Percentiles rank a stretch among this genome's conserved stretches.
phyloP scores from a whole-genome alignment of 2,888 invertebrate genomes.

The Pristionchus mayeri region DNA sequence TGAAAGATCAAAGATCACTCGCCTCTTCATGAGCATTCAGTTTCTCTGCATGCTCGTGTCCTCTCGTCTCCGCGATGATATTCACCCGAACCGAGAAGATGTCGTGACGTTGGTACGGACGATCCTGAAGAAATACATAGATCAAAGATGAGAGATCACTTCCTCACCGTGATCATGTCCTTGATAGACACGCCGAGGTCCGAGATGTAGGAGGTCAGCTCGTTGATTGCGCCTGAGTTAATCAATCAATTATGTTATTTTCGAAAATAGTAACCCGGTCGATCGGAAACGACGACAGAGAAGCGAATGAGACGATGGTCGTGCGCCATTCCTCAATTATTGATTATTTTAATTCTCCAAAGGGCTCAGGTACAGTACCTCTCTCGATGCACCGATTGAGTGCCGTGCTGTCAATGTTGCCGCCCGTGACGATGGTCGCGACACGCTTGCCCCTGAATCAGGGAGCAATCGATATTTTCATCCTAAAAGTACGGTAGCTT shows the following conservation, averaged over 20 bases:
- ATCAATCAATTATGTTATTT: neutral
- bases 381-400: constrained; percentile 76
- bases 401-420: constrained; percentile 80
- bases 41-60: constrained; percentile 83
- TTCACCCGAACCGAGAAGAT: constrained; percentile 83
- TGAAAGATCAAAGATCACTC: neutral
- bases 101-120: constrained; percentile 91
- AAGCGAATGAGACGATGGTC: constrained; percentile 78
- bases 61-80: constrained; percentile 90
- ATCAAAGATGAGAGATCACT: neutral
- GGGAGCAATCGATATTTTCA: neutral
- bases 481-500: neutral
- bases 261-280: constrained; percentile 75
- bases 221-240: constrained; percentile 75
- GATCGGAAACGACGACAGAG: constrained; percentile 77
- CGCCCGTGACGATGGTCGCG: constrained; percentile 76
- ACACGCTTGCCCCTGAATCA: constrained; percentile 58
- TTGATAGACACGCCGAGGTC: constrained; percentile 82
- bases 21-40: constrained; percentile 77
- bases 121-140: constrained; percentile 82
- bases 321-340: constrained; percentile 80
- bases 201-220: constrained; percentile 77
- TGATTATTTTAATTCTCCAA: too few relatives aligned
- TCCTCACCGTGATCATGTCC: constrained; percentile 84
- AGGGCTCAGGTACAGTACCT: too few relatives aligned